Base-by-base conservation (phyloP, 1,140 invertebrate genomes). In the Euwallacea similis region DNA sequence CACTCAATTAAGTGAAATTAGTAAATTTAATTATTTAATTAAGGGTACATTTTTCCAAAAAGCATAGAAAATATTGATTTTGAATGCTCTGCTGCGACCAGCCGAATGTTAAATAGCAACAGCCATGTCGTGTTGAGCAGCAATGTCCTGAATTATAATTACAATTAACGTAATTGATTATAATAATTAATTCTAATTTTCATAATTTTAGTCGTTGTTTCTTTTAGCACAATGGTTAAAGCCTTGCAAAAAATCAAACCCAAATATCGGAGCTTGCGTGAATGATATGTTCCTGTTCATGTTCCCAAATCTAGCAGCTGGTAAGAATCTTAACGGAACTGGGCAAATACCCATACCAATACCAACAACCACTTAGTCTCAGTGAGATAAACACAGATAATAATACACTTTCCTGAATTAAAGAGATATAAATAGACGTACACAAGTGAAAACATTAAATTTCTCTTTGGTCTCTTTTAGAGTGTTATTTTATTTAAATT, bases 251-350 rank as follows among this genome's bases (percentile, higher is more conserved):
- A 75, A 77, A 68, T 79, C 75, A 33, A 82, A 82, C 71, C 80
- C 81, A 13, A 73, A 81, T 15, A 42, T 83, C 55, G 80, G 81
- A 67, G 66, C 74, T 58, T 84, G 83, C 70, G 61, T 84, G 1
- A 74, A 76, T 44, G 76, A 80, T 15, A 73, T 82, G 33, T 82
- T 84, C 74, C 72, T 77, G n/a, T 69, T 79, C 9, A 82, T 84
- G 80, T 84, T 84, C 76, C 83, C 83, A 15, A 75, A 80, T 64
- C 76, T 84, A 64, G 82, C 83, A 7, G 77, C 75, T 74, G 83
- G 83, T 84, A 78, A 78, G n/a, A n/a, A n/a, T n/a, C n/a, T n/a
- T n/a, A n/a, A n/a, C n/a, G n/a, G n/a, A n/a, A n/a, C n/a, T n/a
- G n/a, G n/a, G 72, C 72, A 61, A 50, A 50, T 7, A 3, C 13